Percentiles rank a stretch among this genome's conserved stretches.
phyloP scores from a whole-genome alignment of 2,888 invertebrate species.

The Allolobophora icterica region DNA sequence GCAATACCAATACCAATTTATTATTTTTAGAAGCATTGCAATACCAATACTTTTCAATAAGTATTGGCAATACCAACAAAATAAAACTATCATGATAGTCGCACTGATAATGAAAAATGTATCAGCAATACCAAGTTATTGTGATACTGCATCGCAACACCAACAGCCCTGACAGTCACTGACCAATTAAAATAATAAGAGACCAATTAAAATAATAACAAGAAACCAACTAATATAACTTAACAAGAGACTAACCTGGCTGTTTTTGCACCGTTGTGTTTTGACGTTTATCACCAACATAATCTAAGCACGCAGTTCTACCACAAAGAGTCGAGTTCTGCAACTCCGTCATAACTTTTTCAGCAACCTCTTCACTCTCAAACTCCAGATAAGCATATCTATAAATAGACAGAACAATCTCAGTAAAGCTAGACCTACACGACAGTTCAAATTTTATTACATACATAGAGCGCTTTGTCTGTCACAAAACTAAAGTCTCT shows the following conservation, averaged over 20 bases:
- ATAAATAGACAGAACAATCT: background rate
- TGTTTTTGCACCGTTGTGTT: background rate
- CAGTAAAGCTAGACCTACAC: background rate
- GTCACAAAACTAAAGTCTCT: background rate
- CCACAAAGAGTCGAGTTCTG: conserved; percentile 25
- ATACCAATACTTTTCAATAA: no score
- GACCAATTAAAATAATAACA: background rate
- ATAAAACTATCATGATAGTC: no score
- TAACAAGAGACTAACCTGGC: background rate
- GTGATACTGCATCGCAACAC: no score
- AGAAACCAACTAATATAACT: background rate
- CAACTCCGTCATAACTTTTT: conserved; percentile 30
- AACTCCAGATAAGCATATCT: conserved; percentile 31
- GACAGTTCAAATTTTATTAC: background rate
- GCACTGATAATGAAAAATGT: no score
- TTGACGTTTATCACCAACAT: conserved; percentile 26
- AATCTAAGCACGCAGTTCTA: background rate
- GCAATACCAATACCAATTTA: no score
- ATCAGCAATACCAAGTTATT: no score
- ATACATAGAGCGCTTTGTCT: background rate
- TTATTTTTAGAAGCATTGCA: no score
- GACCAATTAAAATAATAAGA: background rate
- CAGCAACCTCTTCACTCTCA: conserved; percentile 33
- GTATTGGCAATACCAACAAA: no score
- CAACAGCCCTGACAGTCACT: no score